phyloP scores from a whole-genome alignment of 2,113 vertebrate genomes.

The Montifringilla adamsi region DNA sequence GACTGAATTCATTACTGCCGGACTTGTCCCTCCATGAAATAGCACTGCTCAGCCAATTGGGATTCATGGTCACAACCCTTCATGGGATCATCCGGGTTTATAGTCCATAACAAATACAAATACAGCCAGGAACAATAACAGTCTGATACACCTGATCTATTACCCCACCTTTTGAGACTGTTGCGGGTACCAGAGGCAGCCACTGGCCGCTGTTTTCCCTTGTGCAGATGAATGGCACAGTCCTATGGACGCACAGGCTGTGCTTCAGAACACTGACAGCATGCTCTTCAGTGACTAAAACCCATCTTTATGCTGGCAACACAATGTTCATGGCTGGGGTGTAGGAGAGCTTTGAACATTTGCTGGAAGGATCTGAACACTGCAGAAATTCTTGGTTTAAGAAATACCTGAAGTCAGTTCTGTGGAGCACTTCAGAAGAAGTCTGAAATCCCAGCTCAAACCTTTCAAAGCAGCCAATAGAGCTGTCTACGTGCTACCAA shows the following conservation, averaged over 20 bases:
- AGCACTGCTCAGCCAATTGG: conserved; percentile 39
- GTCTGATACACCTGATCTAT: conserved; percentile 24
- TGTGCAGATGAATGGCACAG: not conserved
- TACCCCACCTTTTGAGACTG: not conserved
- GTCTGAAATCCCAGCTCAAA: not conserved
- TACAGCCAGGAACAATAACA: conserved; percentile 49
- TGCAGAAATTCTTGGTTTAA: not conserved
- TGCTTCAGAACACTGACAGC: not conserved
- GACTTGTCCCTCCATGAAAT: conserved; percentile 51
- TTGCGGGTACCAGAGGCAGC: not conserved
- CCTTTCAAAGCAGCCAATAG: not conserved
- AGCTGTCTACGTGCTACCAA: not conserved
- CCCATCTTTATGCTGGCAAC: not conserved
- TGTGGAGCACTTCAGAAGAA: not conserved
- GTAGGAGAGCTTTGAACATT: not conserved
- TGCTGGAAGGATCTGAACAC: not conserved
- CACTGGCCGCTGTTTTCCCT: not conserved
- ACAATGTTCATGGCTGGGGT: accelerated
- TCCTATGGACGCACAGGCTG: accelerated
- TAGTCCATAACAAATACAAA: conserved; percentile 71
- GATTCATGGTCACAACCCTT: conserved; percentile 62
- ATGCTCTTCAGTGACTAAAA: not conserved
- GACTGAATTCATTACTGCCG: conserved; percentile 42
- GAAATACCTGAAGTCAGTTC: not conserved
- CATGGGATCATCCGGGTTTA: conserved; percentile 65